These are phyloP conservation scores for Propithecus perrieri DNA, from an alignment of 2,797 vertebrate genomes.

Conservation along the genomic window DNA sequence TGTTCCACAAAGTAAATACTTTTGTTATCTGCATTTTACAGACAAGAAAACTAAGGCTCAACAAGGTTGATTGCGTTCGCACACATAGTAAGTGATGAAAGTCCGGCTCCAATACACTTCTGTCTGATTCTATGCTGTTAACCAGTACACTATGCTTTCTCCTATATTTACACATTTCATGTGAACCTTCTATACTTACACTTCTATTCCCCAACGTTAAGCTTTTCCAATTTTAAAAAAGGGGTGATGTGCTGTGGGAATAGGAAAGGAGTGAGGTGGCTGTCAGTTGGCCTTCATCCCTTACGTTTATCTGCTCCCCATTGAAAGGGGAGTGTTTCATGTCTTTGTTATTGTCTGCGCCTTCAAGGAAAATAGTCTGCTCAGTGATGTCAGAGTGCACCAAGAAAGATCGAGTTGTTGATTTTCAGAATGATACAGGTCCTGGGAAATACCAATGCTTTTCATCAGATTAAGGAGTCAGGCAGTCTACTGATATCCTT, in stretches of 20 bases:
- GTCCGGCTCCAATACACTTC: not conserved
- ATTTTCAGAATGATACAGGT: not conserved
- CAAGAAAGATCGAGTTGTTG: not conserved
- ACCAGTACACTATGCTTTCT: not conserved
- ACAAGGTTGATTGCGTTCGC: not conserved
- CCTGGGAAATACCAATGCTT: conserved; percentile 2
- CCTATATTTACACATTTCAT: not conserved
- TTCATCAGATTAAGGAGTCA: not conserved
- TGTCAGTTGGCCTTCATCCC: not conserved
- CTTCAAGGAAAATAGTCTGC: not conserved
- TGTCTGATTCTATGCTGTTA: not conserved
- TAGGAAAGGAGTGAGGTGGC: not conserved
- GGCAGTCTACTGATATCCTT: not conserved
- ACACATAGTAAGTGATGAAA: not conserved
- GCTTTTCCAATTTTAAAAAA: not conserved
- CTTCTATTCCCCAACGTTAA: not conserved
- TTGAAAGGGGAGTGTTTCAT: not conserved
- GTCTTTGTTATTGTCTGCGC: not conserved
- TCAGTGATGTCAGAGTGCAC: not conserved
- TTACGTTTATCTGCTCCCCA: not conserved
- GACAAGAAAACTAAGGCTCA: not conserved
- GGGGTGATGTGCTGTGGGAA: not conserved
- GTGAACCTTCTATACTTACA: not conserved
- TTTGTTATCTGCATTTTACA: not conserved
- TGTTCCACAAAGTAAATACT: not conserved